Evolutionary conservation across 2,113 vertebrate genomes (phyloP).

Genomic region (Caloenas nicobarica): DNA sequence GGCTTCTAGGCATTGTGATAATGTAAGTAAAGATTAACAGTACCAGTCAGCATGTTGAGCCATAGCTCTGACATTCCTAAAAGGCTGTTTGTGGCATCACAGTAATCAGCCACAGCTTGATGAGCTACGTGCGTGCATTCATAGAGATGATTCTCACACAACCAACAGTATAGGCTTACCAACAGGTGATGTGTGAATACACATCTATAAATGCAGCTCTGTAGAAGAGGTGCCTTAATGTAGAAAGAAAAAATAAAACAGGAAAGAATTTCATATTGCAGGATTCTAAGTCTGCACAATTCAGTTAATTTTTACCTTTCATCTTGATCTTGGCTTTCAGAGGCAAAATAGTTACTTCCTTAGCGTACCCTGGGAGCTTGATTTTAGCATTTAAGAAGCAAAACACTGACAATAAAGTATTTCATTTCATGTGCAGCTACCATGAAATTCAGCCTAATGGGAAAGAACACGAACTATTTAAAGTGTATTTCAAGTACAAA

Average conservation of each 20-base stretch:
- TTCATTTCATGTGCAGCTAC: not conserved
- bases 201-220: not conserved
- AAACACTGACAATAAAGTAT: not conserved
- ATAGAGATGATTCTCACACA: not conserved
- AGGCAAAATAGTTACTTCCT: not conserved
- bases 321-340: not conserved
- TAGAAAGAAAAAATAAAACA: not conserved
- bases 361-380: not conserved
- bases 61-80: not conserved
- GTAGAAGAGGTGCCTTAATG: not conserved
- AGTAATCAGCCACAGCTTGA: not conserved
- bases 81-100: not conserved
- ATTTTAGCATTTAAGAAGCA: conserved; percentile 1
- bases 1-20: not conserved
- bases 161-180: not conserved
- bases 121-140: not conserved
- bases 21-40: not conserved
- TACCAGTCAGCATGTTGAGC: not conserved
- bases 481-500: not conserved
- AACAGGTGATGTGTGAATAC: not conserved
- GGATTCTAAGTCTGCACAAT: not conserved
- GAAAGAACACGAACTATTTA: not conserved
- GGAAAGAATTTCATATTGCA: not conserved
- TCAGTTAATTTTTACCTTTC: not conserved
- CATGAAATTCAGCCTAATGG: conserved; percentile 14